phyloP scores from a whole-genome alignment of 2,797 vertebrate genomes.

The Danio jaintianensis region DNA sequence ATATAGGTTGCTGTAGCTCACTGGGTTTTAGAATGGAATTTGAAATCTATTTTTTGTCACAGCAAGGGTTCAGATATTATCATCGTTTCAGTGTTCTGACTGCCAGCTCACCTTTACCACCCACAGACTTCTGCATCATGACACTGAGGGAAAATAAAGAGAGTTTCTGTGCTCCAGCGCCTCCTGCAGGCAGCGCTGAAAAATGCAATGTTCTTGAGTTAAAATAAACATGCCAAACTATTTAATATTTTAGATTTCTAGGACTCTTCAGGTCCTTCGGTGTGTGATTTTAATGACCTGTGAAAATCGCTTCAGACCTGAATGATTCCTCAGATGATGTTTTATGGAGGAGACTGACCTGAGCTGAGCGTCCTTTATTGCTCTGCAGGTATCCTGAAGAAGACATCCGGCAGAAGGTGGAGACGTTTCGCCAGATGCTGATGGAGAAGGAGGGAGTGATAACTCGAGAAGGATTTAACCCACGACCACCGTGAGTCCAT shows the following conservation, averaged over 20 bases:
- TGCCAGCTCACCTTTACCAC: conserved; percentile 7
- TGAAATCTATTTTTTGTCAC: neutral
- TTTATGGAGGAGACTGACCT: neutral
- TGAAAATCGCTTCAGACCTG: neutral
- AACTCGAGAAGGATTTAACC: conserved; percentile 90
- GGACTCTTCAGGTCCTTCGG: no score
- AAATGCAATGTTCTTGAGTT: no score
- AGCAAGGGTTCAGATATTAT: neutral
- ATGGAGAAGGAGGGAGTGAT: conserved; percentile 99
- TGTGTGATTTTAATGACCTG: neutral
- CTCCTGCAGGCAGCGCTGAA: conserved; percentile 64
- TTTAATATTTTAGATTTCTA: no score
- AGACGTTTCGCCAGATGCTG: conserved; percentile 97
- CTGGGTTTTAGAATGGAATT: neutral
- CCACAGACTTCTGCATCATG: neutral
- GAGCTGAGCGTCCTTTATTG: neutral
- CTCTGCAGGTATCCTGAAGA: conserved; percentile 91
- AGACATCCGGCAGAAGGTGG: conserved; percentile 96
- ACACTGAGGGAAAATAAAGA: conserved; percentile 69
- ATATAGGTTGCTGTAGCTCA: no score
- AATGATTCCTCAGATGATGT: neutral
- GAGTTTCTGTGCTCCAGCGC: conserved; percentile 59
- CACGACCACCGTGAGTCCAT: conserved; percentile 87
- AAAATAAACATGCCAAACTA: no score
- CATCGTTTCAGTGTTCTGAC: neutral